Evolutionary conservation across 2,797 vertebrate genomes (phyloP), one percentile per base, ranked within the genome.

Genomic region (Melanotaenia nigrans): DNA sequence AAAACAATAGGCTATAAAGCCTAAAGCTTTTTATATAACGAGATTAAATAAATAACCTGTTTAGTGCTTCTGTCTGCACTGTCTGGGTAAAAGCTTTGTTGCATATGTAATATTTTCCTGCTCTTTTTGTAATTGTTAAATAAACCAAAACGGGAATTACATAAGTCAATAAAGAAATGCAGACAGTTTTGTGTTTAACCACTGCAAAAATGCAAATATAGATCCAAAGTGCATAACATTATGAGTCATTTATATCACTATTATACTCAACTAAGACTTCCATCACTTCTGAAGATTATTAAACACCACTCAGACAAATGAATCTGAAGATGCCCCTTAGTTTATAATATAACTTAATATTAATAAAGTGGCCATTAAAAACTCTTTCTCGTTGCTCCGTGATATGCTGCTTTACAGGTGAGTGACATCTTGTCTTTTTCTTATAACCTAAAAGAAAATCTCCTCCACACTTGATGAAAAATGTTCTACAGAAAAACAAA

Each of bases 371-470:
- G 30, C 61, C 38, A 36, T 2, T 55, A 25, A 14, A 38, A 38
- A 35, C 42, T 62, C 28, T 0, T 18, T 22, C 2, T 54, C 9
- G 4, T 53, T 24, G 8, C 36, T 57, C 0, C n/a, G 51, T 35
- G 0, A 10, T 38, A 62, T 2, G 10, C 22, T 24, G 10, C 0
- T 53, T 53, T 57, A 55, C 0, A 1, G 51, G 0, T 67, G 67
- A 75, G 49, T 71, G 45, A 75, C 36, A 35, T 66, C 55, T n/a
- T n/a, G n/a, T 38, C 77, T 28, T 36, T 20, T 24, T 32, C 13
- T 55, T 9, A 56, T 38, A 22, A 61, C 11, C 57, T 65, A 7
- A 36, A 58, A 51, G 47, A 0, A 5, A 59, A 25, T 24, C 18
- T 25, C 20, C 24, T 32, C 4, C 35, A 51, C 20, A 40, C 32